Evolutionary conservation across 2,113 vertebrate genomes (phyloP).

Genomic region (Neolamprologus ventralis): DNA sequence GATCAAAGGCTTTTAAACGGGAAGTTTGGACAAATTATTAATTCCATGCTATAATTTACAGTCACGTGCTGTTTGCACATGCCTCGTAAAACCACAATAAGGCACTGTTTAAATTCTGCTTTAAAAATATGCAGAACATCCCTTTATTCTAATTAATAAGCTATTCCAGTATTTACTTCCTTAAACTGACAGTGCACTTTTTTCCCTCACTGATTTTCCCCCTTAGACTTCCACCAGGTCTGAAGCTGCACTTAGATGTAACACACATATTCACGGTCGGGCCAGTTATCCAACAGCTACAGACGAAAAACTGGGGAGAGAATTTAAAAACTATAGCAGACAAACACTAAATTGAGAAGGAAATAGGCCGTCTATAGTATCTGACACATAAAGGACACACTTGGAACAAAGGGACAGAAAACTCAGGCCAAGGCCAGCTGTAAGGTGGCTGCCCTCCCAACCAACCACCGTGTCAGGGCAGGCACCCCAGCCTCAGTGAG

Average conservation of each 20-base stretch:
- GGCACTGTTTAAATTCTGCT: fast-evolving
- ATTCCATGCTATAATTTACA: fast-evolving
- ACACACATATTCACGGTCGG: not conserved
- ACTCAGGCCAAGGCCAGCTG: not conserved
- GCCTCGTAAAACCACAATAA: no score
- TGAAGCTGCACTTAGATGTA: not conserved
- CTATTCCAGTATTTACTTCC: not conserved
- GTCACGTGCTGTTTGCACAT: fast-evolving
- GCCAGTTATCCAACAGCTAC: not conserved
- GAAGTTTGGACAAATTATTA: not conserved
- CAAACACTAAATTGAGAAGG: fast-evolving
- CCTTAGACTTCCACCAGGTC: not conserved
- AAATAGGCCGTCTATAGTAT: not conserved
- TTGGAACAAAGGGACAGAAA: not conserved
- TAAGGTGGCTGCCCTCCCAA: not conserved
- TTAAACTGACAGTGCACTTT: not conserved
- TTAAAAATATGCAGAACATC: not conserved
- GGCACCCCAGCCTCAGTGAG: not conserved
- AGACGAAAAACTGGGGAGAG: not conserved
- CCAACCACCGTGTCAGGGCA: not conserved
- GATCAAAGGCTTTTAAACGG: no score
- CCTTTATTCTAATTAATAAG: not conserved
- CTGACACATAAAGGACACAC: not conserved
- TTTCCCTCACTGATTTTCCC: fast-evolving
- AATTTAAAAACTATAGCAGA: not conserved